Base-by-base conservation (phyloP, 2,888 invertebrate genomes). In the Pseudococcus longispinus region DNA sequence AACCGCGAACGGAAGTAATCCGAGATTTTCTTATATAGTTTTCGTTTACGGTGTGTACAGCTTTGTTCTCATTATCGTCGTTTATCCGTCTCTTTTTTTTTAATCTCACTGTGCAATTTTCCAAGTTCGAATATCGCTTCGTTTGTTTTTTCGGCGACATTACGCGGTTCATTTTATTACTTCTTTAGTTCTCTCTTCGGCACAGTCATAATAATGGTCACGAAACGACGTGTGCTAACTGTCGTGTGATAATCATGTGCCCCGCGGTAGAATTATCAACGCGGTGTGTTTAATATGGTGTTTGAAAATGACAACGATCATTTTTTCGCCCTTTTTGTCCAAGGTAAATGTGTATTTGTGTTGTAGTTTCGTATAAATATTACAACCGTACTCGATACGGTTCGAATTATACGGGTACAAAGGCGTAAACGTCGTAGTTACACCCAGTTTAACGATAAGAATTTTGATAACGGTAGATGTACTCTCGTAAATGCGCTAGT, bases 331-430 rank as follows among this genome's bases (percentile, higher is more conserved):
- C 60, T 60, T 60, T 60, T 60, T 9, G 60, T 23, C 60, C 11
- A 60, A 60, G 23, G 60, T 60, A 60, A 60, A 23, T 37, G 13
- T 60, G 60, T 23, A 60, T 23, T 60, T 60, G 20, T 9, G 23
- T 60, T 60, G 60, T 60, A 23, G 23, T 6, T 20, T 70, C 2
- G 15, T 70, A 29, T 70, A n/a, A 51, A 51, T 51, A 51, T 60
- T 60, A 6, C 37, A 5, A 37, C 8, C 37, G 37, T 37, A 37
- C 60, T 23, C 60, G 23, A 11, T n/a, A 55, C 9, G 6, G 23
- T 70, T 70, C 70, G 60, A 60, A 60, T 60, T 70, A 70, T 70
- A 70, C 70, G 70, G 70, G 70, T 29, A 70, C 32, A 70, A 70
- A 70, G 70, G 70, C 29, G 70, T 70, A 70, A 70, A 18, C 70